A percentile compares a stretch with the other conserved stretches of the same genome.
These are phyloP conservation scores for Siniperca chuatsi DNA, from an alignment of 2,113 vertebrate species.

Conservation along the genomic window DNA sequence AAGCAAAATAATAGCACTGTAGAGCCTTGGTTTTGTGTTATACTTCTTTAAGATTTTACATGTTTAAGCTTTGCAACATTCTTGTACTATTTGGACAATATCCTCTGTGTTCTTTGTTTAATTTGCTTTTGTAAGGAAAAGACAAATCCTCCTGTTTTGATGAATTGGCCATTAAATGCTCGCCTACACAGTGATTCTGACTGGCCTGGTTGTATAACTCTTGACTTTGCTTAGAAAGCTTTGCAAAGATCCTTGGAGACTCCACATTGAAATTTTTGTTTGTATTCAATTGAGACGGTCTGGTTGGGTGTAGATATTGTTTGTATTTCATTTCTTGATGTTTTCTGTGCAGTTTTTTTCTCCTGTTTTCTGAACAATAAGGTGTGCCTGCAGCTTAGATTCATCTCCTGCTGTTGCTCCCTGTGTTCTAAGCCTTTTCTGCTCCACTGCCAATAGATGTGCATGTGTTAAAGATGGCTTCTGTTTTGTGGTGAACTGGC, in stretches of 20 bases:
- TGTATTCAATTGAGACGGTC: not conserved
- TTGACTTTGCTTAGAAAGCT: conserved; percentile 21
- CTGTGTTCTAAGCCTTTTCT: conserved; percentile 78
- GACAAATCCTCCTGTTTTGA: conserved; percentile 36
- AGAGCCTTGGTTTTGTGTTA: not conserved
- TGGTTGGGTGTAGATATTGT: conserved; percentile 9
- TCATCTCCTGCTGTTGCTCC: conserved; percentile 49
- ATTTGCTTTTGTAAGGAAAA: not conserved
- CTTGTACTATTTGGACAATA: not conserved
- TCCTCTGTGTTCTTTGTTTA: conserved; percentile 15
- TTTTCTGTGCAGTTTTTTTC: not conserved
- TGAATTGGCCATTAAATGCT: conserved; percentile 16
- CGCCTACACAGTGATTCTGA: not conserved
- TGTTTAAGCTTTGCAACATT: conserved; percentile 21
- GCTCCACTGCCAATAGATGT: conserved; percentile 84
- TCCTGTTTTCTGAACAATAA: conserved; percentile 35
- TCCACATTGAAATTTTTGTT: not conserved
- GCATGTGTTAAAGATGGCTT: conserved; percentile 80
- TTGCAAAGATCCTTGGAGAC: conserved; percentile 2
- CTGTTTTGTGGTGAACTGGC: conserved; percentile 50
- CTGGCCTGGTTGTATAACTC: conserved; percentile 12
- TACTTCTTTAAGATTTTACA: not conserved
- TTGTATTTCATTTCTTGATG: conserved; percentile 24
- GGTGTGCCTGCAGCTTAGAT: conserved; percentile 32
- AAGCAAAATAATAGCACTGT: not conserved